These are phyloP conservation scores for Odocoileus hemionus DNA, from an alignment of 2,113 vertebrate genomes.

Conservation along the genomic window DNA sequence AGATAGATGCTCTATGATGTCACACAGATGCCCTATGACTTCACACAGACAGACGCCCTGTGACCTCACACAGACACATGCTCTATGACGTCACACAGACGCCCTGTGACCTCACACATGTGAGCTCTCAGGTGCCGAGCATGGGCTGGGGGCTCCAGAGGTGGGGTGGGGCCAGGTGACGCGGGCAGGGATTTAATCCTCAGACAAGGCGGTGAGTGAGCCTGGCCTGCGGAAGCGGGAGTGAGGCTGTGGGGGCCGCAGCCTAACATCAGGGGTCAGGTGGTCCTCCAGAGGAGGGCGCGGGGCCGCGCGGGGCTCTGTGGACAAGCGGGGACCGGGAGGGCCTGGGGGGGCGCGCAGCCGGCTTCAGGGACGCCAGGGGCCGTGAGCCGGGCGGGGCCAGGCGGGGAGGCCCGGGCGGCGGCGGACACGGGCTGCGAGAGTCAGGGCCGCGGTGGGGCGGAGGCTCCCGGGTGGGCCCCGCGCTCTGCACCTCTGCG, in stretches of 20 bases:
- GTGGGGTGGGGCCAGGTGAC: background rate
- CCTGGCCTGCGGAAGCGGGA: accelerated
- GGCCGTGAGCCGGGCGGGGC: background rate
- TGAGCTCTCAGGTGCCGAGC: background rate
- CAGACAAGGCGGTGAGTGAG: background rate
- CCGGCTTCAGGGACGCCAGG: background rate
- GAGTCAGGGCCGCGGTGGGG: accelerated
- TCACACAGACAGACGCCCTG: too few species aligned
- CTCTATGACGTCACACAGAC: too few species aligned
- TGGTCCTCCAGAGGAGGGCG: background rate
- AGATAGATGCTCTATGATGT: background rate
- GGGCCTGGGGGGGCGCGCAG: background rate
- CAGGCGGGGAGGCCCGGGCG: background rate
- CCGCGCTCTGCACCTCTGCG: background rate
- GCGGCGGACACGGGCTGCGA: accelerated
- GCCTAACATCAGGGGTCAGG: too few species aligned
- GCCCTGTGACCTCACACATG: too few species aligned
- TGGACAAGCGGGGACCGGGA: background rate
- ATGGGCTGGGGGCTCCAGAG: background rate
- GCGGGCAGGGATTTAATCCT: background rate
- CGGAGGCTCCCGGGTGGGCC: accelerated
- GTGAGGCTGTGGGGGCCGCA: background rate
- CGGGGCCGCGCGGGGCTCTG: accelerated
- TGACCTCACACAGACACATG: too few species aligned
- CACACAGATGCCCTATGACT: too few species aligned